Percentiles rank a stretch among this genome's conserved stretches.
phyloP scores from a whole-genome alignment of 2,113 vertebrate genomes.

The Pseudopodoces humilis region DNA sequence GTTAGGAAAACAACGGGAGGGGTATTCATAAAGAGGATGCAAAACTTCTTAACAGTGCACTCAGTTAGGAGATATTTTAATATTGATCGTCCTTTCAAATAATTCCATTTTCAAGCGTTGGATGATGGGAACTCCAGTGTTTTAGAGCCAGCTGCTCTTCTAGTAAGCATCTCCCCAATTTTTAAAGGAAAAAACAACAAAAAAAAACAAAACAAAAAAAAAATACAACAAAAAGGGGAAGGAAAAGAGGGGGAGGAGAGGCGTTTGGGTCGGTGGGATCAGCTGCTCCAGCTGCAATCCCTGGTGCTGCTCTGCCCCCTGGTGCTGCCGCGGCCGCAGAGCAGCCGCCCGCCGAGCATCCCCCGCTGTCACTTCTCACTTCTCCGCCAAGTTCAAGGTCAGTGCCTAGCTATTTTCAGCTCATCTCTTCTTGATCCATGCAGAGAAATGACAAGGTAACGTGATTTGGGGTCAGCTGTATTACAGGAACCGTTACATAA shows the following conservation, averaged over 20 bases:
- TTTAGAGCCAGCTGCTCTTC: neutral
- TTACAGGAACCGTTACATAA: conserved; percentile 90
- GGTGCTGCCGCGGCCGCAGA: conserved; percentile 73
- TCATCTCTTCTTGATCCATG: conserved; percentile 91
- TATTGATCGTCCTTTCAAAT: neutral
- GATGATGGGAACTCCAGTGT: rapidly evolving
- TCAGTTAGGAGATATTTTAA: neutral
- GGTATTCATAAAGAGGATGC: neutral
- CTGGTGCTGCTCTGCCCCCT: conserved; percentile 89
- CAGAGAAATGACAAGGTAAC: conserved; percentile 96
- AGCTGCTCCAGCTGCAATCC: conserved; percentile 72
- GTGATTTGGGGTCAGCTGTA: conserved; percentile 90
- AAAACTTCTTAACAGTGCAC: neutral
- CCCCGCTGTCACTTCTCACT: conserved; percentile 77
- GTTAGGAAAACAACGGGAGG: neutral
- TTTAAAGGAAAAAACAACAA: neutral
- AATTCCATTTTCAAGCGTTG: rapidly evolving
- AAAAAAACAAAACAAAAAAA: too few species aligned
- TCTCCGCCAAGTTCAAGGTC: conserved; percentile 90
- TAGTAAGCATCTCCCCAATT: neutral
- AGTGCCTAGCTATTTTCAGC: conserved; percentile 91
- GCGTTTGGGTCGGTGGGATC: conserved; percentile 5
- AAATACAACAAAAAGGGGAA: too few species aligned
- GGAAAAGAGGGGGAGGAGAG: rapidly evolving
- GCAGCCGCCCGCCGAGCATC: conserved; percentile 22